Base-by-base conservation (phyloP, 1,140 invertebrate genomes). In the Eurosta solidaginis region DNA sequence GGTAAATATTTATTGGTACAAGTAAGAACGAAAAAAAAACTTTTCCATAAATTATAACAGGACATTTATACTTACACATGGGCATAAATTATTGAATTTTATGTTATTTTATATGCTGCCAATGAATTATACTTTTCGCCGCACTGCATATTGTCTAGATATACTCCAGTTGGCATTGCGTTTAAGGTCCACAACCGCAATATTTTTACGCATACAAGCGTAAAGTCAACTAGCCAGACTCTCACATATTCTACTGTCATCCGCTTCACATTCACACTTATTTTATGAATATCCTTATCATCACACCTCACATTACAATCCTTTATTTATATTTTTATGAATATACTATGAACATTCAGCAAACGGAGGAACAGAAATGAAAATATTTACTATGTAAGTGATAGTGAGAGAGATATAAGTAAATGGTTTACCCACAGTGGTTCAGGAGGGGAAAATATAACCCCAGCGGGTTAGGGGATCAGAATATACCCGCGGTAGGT, bases 71-170 rank as follows among this genome's bases (percentile, higher is more conserved):
- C n/a, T n/a, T n/a, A 33, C n/a, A 68, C 27, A 68, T 68, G n/a
- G 59, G 33, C 59, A 40, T 40, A 68, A n/a, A 20, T 68, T 40
- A 68, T 68, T n/a, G 59, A 68, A 68, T 68, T 68, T 40, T 68
- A 68, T 68, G n/a, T n/a, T n/a, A n/a, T n/a, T 68, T 68, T 68
- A 68, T 68, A 20, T 68, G 33, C 36, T 33, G n/a, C 36, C 36
- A 29, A 68, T 68, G 33, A 68, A 68, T 68, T 68, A 42, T 68
- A 68, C 29, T 68, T 68, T 68, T 68, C 33, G 33, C n/a, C n/a
- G 59, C 59, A 1, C 22, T 68, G 59, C 59, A 36, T 68, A 68
- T 36, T 9, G 12, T 6, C 59, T 68, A 17, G 14, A 63, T n/a
- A 36, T n/a, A 33, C 17, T 17, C 27, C 0, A 36, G 0, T 17